Evolutionary conservation across 2,888 invertebrate species (phyloP), one percentile per base, ranked within the genome.

Genomic region (Ischnus inquisitorius): DNA sequence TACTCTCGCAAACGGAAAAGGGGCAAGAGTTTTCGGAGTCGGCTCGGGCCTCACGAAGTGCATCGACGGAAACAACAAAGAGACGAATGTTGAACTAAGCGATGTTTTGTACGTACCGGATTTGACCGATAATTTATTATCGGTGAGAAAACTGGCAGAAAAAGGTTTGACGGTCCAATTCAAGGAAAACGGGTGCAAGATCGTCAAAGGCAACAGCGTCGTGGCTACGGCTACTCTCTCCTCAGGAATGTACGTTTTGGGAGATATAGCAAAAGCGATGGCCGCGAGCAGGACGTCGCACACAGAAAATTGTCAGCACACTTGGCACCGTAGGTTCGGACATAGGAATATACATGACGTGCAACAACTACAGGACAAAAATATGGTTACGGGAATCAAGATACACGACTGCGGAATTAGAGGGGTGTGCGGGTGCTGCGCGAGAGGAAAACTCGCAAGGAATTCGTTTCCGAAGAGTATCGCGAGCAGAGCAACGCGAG

Each of bases 381-480:
- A 79, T 3, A 16, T 89, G 14, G 87, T 71, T 0, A 81, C 82
- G 25, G 86, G 86, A 10, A 67, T 90, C 1, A n/a, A n/a, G n/a
- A n/a, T n/a, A 5, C 78, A 85, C 12, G 79, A 87, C 14, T 90
- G 88, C 39, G 79, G 86, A 6, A 79, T 87, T 5, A 39, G 84
- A 67, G 77, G 79, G 41, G 48, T 67, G 1, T 89, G 88, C 62
- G 87, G 87, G 65, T 74, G 84, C n/a, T 89, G 89, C 22, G 77
- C 87, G 2, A 88, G 87, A 76, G 87, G 86, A 6, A 90, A 90
- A 72, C 68, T 88, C 77, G 19, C 86, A 1, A 81, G 87, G 54
- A 43, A 25, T 19, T 79, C 88, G 6, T 86, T 89, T 71, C 83
- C 88, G 19, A 86, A 86, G 41, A 72, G 77, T 60, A 64, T 84